phyloP scores from a whole-genome alignment of 2,113 vertebrate species.

The Urocolius indicus region DNA sequence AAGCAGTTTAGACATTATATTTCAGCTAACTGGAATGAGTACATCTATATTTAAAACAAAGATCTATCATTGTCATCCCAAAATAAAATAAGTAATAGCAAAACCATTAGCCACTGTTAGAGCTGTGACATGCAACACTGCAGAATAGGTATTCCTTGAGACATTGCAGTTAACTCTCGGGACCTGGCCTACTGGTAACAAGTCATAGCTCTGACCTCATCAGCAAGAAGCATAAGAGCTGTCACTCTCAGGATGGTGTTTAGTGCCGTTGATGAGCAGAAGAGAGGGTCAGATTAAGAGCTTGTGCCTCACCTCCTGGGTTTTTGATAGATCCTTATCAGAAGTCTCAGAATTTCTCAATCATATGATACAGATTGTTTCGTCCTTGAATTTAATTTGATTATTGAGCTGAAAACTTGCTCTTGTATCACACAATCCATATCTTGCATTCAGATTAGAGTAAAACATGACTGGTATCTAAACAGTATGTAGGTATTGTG shows the following conservation, averaged over 20 bases:
- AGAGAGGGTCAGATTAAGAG: not conserved
- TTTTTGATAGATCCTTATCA: not conserved
- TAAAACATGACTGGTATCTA: not conserved
- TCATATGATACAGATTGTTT: not conserved
- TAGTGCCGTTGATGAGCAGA: not conserved
- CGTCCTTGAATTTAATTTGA: not conserved
- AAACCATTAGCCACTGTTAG: slow-evolving; percentile 25
- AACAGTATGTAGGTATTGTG: not conserved
- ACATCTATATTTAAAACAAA: slow-evolving; percentile 60
- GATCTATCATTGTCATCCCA: slow-evolving; percentile 44
- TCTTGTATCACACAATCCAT: not conserved
- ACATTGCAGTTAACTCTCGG: not conserved
- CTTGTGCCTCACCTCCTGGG: accelerated
- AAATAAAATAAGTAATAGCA: slow-evolving; percentile 59
- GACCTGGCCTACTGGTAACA: not conserved
- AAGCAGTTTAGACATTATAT: slow-evolving; percentile 2
- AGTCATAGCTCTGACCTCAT: not conserved
- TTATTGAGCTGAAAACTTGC: not conserved
- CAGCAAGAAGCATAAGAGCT: not conserved
- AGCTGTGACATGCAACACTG: not conserved
- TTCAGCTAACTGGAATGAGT: slow-evolving; percentile 9
- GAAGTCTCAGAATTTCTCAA: not conserved
- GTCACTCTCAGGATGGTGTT: not conserved
- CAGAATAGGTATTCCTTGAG: not conserved
- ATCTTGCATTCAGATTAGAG: not conserved